Evolutionary conservation across 2,113 vertebrate species (phyloP), one percentile per base, ranked within the genome.

Genomic region (Girardinichthys multiradiatus): DNA sequence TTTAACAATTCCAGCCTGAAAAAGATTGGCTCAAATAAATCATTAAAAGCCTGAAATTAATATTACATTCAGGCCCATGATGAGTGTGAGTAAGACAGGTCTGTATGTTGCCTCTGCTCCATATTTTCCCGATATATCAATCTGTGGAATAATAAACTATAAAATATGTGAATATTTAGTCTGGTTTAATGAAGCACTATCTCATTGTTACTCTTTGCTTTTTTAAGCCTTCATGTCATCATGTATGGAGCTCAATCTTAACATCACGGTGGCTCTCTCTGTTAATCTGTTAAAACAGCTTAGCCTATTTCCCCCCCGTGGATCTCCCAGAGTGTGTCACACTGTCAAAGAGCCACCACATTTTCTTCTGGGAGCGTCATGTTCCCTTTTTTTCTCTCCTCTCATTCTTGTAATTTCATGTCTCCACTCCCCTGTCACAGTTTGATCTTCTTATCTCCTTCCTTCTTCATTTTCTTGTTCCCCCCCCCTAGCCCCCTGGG

Each of bases 221-320:
- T 80, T 74, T 63, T 68, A 64, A 80, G 48, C 48, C 60, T 28
- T 45, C 33, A 4, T 24, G 17, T 61, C 70, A 57, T 24, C 59
- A 28, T 4, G 29, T 45, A 60, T 68, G 64, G 35, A 75, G 63
- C 39, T 72, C 51, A 31, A 66, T 63, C 65, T 73, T 70, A 51
- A 70, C 42, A 59, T 82, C 72, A 26, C 17, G 60, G 28, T 77
- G 45, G 68, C 68, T 76, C 58, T 17, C 42, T 17, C 33, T n/a
- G 27, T 81, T 77, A 45, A 86, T 89, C 82, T 84, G 13, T 86
- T 75, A 62, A 80, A 74, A 77, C 62, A 76, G 74, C 79, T 81
- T 74, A 76, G 70, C 57, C 58, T 45, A 60, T 68, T 33, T 59
- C 63, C 68, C 76, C 74, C 64, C 82, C 57, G 64, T 63, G 39